Conservation (phyloP, 2,113 vertebrate species). For the Oxygymnocypris stewartii region DNA sequence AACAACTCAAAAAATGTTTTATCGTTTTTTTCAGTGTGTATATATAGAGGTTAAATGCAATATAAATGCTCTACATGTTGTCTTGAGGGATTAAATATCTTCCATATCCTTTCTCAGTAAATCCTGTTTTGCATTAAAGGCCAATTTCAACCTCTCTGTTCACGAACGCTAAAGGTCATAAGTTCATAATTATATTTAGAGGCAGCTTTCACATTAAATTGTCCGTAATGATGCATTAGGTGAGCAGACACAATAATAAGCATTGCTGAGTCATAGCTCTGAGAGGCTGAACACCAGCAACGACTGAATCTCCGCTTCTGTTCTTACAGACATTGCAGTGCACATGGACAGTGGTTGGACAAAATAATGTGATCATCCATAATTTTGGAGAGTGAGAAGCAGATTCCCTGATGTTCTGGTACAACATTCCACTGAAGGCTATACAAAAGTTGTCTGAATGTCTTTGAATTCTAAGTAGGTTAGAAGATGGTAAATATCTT, state of each 20-base stretch:
- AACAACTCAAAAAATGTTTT: no score
- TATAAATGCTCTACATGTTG: neutral
- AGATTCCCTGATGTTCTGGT: no score
- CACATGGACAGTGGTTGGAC: neutral
- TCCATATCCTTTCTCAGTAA: neutral
- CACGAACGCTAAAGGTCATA: neutral
- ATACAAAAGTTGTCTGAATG: neutral
- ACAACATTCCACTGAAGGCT: no score
- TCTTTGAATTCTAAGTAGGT: neutral
- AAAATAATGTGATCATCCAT: neutral
- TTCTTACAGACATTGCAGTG: neutral
- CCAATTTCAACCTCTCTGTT: neutral
- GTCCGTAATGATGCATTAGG: neutral
- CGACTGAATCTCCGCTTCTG: neutral
- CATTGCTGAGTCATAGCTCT: slow-evolving; percentile 23
- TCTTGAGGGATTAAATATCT: neutral
- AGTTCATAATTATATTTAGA: neutral
- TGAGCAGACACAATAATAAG: neutral
- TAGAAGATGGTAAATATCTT: neutral
- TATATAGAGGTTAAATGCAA: neutral
- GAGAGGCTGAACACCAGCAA: neutral
- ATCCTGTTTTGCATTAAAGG: neutral
- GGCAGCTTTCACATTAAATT: neutral
- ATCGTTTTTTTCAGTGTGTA: no score
- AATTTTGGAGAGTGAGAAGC: neutral